A percentile compares a stretch with the other conserved stretches of the same genome.
phyloP scores from a whole-genome alignment of 2,797 vertebrate species.

The Darevskia mixta region DNA sequence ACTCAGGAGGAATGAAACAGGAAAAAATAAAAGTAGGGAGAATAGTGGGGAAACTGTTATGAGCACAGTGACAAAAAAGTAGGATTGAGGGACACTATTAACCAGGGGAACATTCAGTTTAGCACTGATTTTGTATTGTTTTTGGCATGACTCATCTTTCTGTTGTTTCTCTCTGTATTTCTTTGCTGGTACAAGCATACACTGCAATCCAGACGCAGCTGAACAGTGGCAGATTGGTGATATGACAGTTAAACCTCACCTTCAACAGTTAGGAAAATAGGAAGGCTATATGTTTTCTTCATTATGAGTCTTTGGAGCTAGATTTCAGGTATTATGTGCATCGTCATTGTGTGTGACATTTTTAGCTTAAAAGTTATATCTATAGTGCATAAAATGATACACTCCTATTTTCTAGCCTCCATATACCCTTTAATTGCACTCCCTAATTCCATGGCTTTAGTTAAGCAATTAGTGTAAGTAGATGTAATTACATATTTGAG shows the following conservation, averaged over 20 bases:
- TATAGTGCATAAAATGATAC: conserved; percentile 47
- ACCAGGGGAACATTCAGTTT: neutral
- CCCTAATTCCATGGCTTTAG: conserved; percentile 65
- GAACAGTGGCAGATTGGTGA: neutral
- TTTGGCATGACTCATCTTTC: conserved; percentile 2
- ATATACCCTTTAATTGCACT: conserved; percentile 53
- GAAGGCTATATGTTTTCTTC: neutral
- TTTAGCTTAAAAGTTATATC: conserved; percentile 46
- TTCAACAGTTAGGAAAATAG: neutral
- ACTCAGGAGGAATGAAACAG: neutral
- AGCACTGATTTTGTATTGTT: neutral
- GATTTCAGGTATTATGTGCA: neutral
- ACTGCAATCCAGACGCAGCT: rapidly evolving
- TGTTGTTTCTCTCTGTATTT: neutral
- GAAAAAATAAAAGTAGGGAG: neutral
- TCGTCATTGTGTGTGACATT: neutral
- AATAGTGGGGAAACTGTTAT: neutral
- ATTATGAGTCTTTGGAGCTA: neutral
- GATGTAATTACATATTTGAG: conserved; percentile 66
- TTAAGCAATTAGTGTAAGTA: conserved; percentile 65
- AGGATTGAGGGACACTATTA: neutral
- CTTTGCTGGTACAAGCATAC: neutral
- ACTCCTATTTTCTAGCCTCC: conserved; percentile 44
- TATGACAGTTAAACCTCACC: neutral
- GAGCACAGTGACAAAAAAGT: neutral